Conservation (phyloP, 2,888 invertebrate species). For the Ichneumoninae sp. region DNA sequence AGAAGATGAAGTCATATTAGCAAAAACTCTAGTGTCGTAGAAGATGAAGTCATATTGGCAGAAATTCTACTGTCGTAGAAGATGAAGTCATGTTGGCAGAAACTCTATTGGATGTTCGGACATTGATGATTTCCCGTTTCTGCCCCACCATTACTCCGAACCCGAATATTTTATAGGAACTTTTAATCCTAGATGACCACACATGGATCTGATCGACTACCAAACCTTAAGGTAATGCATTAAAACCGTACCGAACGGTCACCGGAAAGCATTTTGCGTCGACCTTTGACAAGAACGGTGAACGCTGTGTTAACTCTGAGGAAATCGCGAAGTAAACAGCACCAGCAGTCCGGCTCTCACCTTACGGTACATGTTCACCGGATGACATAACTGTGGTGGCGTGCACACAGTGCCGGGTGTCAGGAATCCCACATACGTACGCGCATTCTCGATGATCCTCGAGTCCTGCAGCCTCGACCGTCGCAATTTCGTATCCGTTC, state of each 20-base stretch:
- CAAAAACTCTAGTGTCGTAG: too few species aligned
- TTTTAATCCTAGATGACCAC: neutral
- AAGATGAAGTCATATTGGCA: too few species aligned
- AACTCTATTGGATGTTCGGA: neutral
- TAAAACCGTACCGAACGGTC: neutral
- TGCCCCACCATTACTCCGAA: neutral
- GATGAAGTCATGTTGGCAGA: neutral
- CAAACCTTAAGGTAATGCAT: neutral
- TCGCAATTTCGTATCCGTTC: slow-evolving; percentile 62
- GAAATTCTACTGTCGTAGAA: too few species aligned
- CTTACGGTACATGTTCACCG: slow-evolving; percentile 18
- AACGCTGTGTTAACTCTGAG: neutral
- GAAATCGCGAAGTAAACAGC: neutral
- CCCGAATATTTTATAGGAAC: neutral
- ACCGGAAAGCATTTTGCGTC: neutral
- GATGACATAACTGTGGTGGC: slow-evolving; percentile 12
- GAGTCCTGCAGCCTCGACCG: slow-evolving; percentile 32
- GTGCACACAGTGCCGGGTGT: slow-evolving; percentile 42
- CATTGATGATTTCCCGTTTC: neutral
- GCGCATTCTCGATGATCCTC: slow-evolving; percentile 33
- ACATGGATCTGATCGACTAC: neutral
- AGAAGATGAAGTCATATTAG: too few species aligned
- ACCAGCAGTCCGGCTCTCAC: neutral
- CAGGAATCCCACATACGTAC: slow-evolving; percentile 13
- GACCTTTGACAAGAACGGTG: neutral